Base-by-base conservation (phyloP, 2,797 vertebrate species). In the Gymnodraco acuticeps region DNA sequence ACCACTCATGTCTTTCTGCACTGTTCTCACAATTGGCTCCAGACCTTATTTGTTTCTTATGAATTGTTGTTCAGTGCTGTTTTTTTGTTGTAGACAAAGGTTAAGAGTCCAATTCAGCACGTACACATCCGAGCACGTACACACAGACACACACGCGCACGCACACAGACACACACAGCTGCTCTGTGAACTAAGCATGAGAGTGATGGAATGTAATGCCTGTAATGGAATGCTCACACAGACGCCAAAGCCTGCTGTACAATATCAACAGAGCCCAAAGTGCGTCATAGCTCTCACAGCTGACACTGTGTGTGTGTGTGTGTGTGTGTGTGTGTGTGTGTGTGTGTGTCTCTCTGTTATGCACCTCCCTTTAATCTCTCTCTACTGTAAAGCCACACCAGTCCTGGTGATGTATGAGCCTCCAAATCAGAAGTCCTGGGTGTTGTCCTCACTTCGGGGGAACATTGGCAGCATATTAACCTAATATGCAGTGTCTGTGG, bases 221-320 rank as follows among this genome's bases (percentile, higher is more conserved):
- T 91, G 88, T 89, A 89, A 90, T 90, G 93, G 94, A 94, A 95
- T 93, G 93, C 92, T 92, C 93, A 93, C 82, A 73, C 86, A 91
- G 89, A 90, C 78, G 92, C 88, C 90, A 94, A 90, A 91, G 91
- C 89, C 93, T 93, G 85, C 93, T 94, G 94, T 91, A 92, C 93
- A 94, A 94, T 93, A 95, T 95, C 93, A 95, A 95, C 89, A 84
- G 90, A 91, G 89, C 90, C 90, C 90, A 64, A 94, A 77, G 93
- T 95, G 95, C 95, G 94, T 95, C 95, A 95, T 90, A 85, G 88
- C 87, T 77, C 87, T 92, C 93, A 91, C 93, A 94, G 90, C 91
- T 94, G 91, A 94, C 92, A n/a, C n/a, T n/a, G n/a, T n/a, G n/a
- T n/a, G n/a, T n/a, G n/a, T n/a, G n/a, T n/a, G n/a, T n/a, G n/a